Evolutionary conservation across 2,888 invertebrate species (phyloP).

Genomic region (Glyphotaelius pellucidus): DNA sequence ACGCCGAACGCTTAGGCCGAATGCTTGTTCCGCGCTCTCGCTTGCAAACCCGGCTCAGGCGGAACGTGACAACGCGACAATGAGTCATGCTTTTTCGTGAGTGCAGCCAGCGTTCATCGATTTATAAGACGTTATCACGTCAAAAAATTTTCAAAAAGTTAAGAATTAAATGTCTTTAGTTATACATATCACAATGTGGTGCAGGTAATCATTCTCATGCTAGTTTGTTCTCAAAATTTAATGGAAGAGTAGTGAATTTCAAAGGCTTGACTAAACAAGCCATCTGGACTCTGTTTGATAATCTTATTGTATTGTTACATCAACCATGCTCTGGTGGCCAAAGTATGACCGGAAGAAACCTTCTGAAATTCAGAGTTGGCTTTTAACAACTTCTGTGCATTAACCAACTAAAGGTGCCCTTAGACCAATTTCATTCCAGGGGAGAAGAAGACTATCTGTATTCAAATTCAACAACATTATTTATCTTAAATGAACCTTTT

Average conservation of each 20-base stretch:
- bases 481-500: neutral
- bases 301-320: neutral
- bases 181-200: too few species aligned
- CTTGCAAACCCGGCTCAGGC: too few species aligned
- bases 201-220: neutral
- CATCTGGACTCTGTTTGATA: neutral
- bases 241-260: neutral
- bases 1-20: too few species aligned
- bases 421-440: neutral
- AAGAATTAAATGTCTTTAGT: too few species aligned
- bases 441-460: too few species aligned
- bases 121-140: too few species aligned
- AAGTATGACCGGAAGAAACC: neutral
- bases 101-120: too few species aligned
- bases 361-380: neutral
- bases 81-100: too few species aligned
- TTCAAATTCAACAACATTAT: neutral
- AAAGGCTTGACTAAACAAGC: neutral
- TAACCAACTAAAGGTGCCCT: neutral
- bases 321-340: neutral
- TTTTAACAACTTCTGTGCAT: neutral
- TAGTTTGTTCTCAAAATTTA: neutral
- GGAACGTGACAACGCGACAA: too few species aligned
- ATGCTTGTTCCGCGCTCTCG: too few species aligned
- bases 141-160: too few species aligned